Evolutionary conservation across 1,140 invertebrate genomes (phyloP).

Genomic region (Bombus balteatus): DNA sequence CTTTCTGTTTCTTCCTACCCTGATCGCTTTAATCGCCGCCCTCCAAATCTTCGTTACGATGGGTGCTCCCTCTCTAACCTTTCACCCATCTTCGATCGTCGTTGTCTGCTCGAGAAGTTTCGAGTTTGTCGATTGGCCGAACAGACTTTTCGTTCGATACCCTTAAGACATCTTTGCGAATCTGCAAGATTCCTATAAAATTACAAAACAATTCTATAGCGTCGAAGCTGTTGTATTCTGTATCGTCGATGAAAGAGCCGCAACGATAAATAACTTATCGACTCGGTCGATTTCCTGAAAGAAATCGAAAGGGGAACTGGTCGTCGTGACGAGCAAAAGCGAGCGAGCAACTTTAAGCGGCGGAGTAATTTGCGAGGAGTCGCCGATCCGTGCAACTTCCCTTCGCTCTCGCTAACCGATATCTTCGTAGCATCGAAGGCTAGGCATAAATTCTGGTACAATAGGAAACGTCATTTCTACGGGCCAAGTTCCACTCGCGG

Average conservation of each 20-base stretch:
- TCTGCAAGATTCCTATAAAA: not conserved
- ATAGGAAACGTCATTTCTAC: not conserved
- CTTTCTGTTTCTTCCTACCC: constrained; percentile 20
- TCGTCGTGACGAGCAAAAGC: not conserved
- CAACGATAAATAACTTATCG: not conserved
- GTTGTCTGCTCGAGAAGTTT: not conserved
- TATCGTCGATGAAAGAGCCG: not conserved
- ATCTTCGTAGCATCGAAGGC: too few relatives aligned
- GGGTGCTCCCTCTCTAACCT: not conserved
- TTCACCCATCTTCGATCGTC: not conserved
- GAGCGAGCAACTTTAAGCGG: not conserved
- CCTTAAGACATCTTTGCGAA: too few relatives aligned
- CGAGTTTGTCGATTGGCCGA: not conserved
- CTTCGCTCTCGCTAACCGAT: constrained; percentile 10
- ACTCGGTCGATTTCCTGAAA: not conserved
- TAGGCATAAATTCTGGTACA: too few relatives aligned
- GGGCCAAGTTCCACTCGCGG: not conserved
- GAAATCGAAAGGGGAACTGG: not conserved
- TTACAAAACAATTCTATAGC: not conserved
- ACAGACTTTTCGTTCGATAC: not conserved
- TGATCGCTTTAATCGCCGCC: constrained; percentile 48
- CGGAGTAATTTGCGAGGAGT: not conserved
- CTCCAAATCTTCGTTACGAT: constrained; percentile 21
- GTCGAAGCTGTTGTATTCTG: not conserved
- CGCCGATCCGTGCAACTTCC: not conserved